Percentiles rank a stretch among this genome's conserved stretches.
Conservation (phyloP, 2,797 vertebrate species). For the Lepilemur septentrionalis region DNA sequence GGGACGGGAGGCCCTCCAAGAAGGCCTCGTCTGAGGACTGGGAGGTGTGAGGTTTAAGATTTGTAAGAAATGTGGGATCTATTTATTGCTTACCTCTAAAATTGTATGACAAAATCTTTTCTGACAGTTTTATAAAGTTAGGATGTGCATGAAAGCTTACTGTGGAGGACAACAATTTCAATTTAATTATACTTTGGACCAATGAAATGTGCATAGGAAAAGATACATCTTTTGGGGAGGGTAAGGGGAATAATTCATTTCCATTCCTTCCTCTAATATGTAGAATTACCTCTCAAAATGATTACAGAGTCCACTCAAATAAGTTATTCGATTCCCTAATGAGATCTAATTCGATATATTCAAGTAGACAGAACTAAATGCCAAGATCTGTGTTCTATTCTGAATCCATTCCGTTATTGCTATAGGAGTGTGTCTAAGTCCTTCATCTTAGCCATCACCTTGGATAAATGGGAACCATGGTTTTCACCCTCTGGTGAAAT, state of each 20-base stretch:
- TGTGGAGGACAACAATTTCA: neutral
- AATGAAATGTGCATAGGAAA: neutral
- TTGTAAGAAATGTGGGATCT: neutral
- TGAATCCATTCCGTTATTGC: neutral
- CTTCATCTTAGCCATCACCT: neutral
- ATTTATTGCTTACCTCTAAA: neutral
- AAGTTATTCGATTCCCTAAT: neutral
- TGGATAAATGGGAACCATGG: neutral
- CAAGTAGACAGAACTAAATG: neutral
- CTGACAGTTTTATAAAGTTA: slow-evolving; percentile 3
- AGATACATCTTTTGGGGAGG: neutral
- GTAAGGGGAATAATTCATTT: neutral
- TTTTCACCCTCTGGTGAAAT: neutral
- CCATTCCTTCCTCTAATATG: neutral
- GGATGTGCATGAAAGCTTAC: neutral
- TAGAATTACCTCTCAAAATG: neutral
- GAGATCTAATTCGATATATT: neutral
- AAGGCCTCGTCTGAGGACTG: neutral
- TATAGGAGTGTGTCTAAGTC: neutral
- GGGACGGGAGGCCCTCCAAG: neutral
- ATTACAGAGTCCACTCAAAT: neutral
- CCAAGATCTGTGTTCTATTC: neutral
- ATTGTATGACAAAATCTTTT: slow-evolving; percentile 15
- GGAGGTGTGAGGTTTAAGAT: neutral
- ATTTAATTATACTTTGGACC: slow-evolving; percentile 12